Evolutionary conservation across 2,888 invertebrate genomes (phyloP).

Genomic region (Dimorphilus gyrociliatus): DNA sequence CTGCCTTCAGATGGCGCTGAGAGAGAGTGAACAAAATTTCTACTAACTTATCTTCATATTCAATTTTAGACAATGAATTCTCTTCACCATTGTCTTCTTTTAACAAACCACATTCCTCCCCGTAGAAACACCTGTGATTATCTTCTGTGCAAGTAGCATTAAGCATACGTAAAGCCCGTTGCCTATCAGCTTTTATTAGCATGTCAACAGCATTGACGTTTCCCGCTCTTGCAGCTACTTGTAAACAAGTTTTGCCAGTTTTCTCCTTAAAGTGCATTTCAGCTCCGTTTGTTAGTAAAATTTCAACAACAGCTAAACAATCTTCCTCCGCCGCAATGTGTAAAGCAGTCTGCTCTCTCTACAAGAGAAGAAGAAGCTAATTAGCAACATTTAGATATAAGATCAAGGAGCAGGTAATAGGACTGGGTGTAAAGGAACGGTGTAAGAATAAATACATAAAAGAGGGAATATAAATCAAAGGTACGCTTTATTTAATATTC

Average conservation of each 20-base stretch:
- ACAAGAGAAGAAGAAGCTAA: conserved; percentile 4
- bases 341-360: conserved; percentile 53
- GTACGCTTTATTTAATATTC: too few relatives aligned
- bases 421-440: too few relatives aligned
- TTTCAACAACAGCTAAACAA: conserved; percentile 48
- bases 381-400: too few relatives aligned
- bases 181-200: conserved; percentile 52
- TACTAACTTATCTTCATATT: conserved; percentile 22
- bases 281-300: conserved; percentile 46
- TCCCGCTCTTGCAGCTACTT: conserved; percentile 61
- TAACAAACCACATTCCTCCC: too few relatives aligned
- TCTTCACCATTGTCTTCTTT: too few relatives aligned
- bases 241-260: conserved; percentile 53
- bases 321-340: conserved; percentile 60
- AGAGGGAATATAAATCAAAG: too few relatives aligned
- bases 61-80: not conserved
- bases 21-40: conserved; percentile 37
- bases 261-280: conserved; percentile 46
- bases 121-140: too few relatives aligned
- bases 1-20: conserved; percentile 43
- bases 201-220: conserved; percentile 66
- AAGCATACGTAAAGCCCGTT: too few relatives aligned
- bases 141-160: not conserved
- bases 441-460: too few relatives aligned
- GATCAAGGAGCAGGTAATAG: too few relatives aligned